phyloP scores from a whole-genome alignment of 35 echinoderm and acorn worm species.

The Apostichopus japonicus region DNA sequence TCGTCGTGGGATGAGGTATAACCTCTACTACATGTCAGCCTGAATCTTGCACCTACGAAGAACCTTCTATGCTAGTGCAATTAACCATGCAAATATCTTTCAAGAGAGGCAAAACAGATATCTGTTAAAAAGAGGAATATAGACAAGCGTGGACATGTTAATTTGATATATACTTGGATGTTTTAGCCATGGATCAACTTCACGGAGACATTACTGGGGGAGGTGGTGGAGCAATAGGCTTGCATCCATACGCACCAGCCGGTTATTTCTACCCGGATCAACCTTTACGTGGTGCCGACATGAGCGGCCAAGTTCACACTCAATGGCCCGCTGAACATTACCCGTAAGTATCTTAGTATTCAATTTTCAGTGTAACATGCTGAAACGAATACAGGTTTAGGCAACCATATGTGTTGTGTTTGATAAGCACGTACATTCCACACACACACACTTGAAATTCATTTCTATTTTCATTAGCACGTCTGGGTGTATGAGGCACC shows the following conservation, averaged over 20 bases:
- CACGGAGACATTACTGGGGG: slow-evolving; percentile 33
- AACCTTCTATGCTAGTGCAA: not conserved
- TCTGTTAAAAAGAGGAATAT: not conserved
- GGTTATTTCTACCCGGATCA: slow-evolving; percentile 54
- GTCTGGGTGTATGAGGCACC: too few relatives aligned
- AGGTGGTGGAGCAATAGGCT: slow-evolving; percentile 19
- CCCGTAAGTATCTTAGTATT: slow-evolving; percentile 25
- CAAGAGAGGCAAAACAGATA: not conserved
- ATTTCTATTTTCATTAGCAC: too few relatives aligned
- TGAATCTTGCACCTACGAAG: not conserved
- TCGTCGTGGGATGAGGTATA: not conserved
- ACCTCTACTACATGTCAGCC: not conserved
- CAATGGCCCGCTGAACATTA: slow-evolving; percentile 53
- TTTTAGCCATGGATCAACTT: slow-evolving; percentile 28
- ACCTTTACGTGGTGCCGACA: slow-evolving; percentile 51
- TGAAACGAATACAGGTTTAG: too few relatives aligned
- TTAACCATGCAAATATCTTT: not conserved
- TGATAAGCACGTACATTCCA: not conserved
- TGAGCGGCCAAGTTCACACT: slow-evolving; percentile 39
- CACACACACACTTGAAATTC: too few relatives aligned
- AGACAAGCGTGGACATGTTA: not conserved
- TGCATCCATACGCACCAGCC: slow-evolving; percentile 28
- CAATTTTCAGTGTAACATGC: not conserved
- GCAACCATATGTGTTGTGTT: not conserved
- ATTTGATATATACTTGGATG: not conserved